A percentile compares a stretch with the other conserved stretches of the same genome.
These are phyloP conservation scores for Clarias batrachus DNA, from an alignment of 2,113 vertebrate species.

Conservation along the genomic window DNA sequence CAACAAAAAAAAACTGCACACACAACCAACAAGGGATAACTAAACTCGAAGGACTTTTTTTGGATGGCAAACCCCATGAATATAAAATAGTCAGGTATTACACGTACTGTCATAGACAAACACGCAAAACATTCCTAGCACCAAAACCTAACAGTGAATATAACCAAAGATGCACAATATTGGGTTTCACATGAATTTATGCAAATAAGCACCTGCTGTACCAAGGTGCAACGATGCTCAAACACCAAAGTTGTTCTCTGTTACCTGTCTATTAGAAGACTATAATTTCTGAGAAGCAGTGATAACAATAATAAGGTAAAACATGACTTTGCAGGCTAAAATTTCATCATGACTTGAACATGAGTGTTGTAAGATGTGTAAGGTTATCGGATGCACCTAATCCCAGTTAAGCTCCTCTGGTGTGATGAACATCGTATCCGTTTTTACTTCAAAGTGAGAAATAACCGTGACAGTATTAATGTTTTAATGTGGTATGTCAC, in stretches of 20 bases:
- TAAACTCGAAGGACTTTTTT: neutral
- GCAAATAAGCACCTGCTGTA: neutral
- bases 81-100: neutral
- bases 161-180: neutral
- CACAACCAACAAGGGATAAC: neutral
- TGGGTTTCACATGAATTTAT: neutral
- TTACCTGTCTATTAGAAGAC: neutral
- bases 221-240: neutral
- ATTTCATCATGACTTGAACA: too few species aligned
- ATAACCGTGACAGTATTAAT: neutral
- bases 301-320: neutral
- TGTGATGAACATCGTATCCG: neutral
- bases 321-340: neutral
- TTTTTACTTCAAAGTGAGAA: slow-evolving; percentile 12
- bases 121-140: neutral
- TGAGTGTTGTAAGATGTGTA: neutral
- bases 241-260: neutral
- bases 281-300: neutral
- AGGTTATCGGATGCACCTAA: neutral
- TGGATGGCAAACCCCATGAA: neutral
- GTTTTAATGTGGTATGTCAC: neutral
- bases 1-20: neutral
- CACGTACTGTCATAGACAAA: neutral
- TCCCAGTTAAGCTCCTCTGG: neutral
- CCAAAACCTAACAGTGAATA: neutral